Conservation (phyloP, 2,113 vertebrate genomes). For the Capra hircus region DNA sequence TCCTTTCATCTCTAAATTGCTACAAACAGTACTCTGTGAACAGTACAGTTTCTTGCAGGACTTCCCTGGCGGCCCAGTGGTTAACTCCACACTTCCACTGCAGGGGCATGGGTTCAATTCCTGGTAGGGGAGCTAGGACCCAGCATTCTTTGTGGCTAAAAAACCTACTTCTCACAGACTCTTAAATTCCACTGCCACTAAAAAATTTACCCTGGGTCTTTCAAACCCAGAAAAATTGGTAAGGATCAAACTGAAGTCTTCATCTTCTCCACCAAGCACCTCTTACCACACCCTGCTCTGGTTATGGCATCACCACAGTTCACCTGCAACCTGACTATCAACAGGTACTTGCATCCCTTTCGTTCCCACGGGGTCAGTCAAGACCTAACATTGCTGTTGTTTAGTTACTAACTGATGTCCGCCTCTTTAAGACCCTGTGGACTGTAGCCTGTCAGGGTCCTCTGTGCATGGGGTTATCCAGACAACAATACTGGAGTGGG, state of each 20-base stretch:
- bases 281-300: background rate
- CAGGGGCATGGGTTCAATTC: background rate
- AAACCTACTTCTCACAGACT: background rate
- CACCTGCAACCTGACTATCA: background rate
- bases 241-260: background rate
- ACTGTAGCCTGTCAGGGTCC: background rate
- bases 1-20: background rate
- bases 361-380: background rate
- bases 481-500: background rate
- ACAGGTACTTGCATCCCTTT: background rate
- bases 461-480: background rate
- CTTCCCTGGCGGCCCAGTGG: background rate
- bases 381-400: background rate
- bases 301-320: background rate
- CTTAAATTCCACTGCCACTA: background rate
- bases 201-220: background rate
- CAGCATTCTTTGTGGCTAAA: background rate
- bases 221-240: background rate
- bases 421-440: background rate
- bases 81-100: background rate
- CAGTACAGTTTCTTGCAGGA: background rate
- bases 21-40: background rate
- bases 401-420: background rate
- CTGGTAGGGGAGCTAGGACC: background rate
- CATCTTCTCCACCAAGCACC: background rate